Base-by-base conservation (phyloP, 2,797 vertebrate genomes). In the Neostethus bicornis region DNA sequence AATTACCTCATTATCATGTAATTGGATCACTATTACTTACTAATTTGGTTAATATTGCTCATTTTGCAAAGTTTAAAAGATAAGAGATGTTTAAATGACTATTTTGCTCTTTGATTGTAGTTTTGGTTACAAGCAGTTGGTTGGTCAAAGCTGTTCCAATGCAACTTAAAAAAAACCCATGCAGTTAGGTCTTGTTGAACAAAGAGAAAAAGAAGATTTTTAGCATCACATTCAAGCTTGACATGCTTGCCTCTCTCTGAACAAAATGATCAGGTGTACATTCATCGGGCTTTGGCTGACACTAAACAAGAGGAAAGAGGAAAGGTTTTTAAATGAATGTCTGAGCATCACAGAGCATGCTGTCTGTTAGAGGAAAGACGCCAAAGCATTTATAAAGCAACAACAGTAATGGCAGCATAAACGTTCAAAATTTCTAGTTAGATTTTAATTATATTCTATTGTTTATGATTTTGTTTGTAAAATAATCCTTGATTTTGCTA, bases 201-300 rank as follows among this genome's bases (percentile, higher is more conserved):
- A 32, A 56, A 21, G 31, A 10, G 16, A 51, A 58, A 82, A 55
- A 73, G 72, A 60, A 51, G 34, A 61, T 53, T 44, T 64, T 54
- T 38, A 65, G 73, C 45, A 14, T 62, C 69, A 85, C 80, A 77
- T 60, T 58, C 67, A 62, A 80, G 75, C 73, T 51, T 17, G 39
- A 74, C 82, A 89, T 87, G 86, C 89, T 89, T 90, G 89, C 89
- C 89, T 91, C 83, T 91, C 89, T 86, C 73, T 83, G 79, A 89
- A 84, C 70, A 85, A 73, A 84, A 89, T 66, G 84, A 89, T 84
- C 84, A 91, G 87, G 77, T 90, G 89, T 19, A 89, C 75, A 81
- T 87, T 89, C 73, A 74, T 53, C 4, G 87, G 88, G 70, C 43
- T 87, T 75, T 89, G 88, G 80, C 62, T 76, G 77, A 91, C 73